These are phyloP conservation scores for Bubo blakistoni DNA, from an alignment of 2,113 vertebrate species.

Conservation along the genomic window DNA sequence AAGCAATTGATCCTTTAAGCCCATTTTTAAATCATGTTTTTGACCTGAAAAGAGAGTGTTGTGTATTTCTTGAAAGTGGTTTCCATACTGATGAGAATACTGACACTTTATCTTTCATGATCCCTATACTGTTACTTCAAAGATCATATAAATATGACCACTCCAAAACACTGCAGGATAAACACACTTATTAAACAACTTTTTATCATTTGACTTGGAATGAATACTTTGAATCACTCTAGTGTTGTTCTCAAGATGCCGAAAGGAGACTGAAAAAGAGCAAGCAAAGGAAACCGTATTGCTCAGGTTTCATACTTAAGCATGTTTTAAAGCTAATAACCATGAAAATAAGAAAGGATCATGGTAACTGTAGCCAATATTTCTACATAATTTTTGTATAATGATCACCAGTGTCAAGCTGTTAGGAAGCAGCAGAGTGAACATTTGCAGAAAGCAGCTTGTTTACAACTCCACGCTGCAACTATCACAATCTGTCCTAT, in stretches of 20 bases:
- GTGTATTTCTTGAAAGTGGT: background rate
- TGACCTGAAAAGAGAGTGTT: background rate
- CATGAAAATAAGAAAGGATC: background rate
- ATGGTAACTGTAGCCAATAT: background rate
- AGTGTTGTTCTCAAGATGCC: background rate
- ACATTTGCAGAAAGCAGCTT: conserved; percentile 31
- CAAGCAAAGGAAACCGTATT: background rate
- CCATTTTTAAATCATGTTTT: background rate
- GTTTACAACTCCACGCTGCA: background rate
- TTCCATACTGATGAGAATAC: background rate
- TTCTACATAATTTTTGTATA: background rate
- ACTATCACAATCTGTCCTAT: conserved; percentile 37
- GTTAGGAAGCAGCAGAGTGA: background rate
- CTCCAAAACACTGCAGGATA: background rate
- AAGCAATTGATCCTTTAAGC: background rate
- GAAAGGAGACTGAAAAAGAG: background rate
- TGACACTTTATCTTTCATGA: background rate
- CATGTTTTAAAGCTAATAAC: background rate
- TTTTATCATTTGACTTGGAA: background rate
- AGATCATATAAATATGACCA: background rate
- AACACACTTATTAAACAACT: background rate
- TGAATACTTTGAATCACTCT: background rate
- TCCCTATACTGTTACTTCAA: background rate
- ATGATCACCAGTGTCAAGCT: background rate
- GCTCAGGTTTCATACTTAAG: background rate